phyloP scores from a whole-genome alignment of 2,888 invertebrate genomes.

The Girardia tigrina region DNA sequence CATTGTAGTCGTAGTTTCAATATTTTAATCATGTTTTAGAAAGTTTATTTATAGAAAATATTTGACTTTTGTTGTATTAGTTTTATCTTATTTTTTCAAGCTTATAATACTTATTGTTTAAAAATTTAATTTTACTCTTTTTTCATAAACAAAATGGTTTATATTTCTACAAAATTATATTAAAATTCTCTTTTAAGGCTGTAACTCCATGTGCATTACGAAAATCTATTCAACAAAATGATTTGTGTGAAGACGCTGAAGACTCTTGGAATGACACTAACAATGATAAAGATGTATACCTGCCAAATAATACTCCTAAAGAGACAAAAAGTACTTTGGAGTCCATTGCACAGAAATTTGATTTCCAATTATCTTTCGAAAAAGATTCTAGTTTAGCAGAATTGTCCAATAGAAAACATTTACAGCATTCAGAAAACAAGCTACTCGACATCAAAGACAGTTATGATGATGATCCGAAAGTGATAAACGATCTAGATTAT shows the following conservation, averaged over 20 bases:
- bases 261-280: not conserved
- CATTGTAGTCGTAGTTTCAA: too few relatives aligned
- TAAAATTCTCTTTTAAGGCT: not conserved
- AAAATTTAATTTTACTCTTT: not conserved
- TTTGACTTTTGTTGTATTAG: too few relatives aligned
- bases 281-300: not conserved
- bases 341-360: not conserved
- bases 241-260: not conserved
- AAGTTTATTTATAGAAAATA: too few relatives aligned
- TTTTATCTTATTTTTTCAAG: not conserved
- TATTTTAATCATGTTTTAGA: too few relatives aligned
- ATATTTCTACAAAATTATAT: not conserved
- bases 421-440: too few relatives aligned
- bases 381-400: too few relatives aligned
- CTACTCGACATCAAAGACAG: too few relatives aligned
- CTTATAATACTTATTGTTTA: not conserved
- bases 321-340: not conserved
- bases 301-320: not conserved
- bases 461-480: too few relatives aligned
- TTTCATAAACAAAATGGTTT: not conserved
- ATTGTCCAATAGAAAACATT: too few relatives aligned
- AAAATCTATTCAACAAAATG: not conserved
- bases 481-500: too few relatives aligned
- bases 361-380: too few relatives aligned
- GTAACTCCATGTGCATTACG: not conserved